Base-by-base conservation (phyloP, 2,888 invertebrate genomes). In the Cerastis rubricosa region DNA sequence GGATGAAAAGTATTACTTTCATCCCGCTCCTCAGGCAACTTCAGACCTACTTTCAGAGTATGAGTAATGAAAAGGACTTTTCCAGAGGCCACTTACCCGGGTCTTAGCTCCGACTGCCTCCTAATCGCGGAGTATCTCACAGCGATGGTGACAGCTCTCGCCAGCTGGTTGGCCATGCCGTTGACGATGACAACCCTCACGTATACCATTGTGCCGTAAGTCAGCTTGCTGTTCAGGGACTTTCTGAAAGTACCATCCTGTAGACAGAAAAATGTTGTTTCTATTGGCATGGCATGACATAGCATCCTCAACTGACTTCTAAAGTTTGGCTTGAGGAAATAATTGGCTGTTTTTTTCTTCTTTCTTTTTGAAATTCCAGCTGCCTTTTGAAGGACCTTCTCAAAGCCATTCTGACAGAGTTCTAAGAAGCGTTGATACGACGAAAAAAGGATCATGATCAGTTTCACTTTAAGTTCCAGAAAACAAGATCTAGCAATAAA, bases 161-260 rank as follows among this genome's bases (percentile, higher is more conserved):
- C 97, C 73, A 99, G 94, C 84, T 97, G 97, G 78, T 97, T 97
- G 0, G 98, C 97, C 72, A 98, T 97, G 89, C 97, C 98, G 83
- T 97, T 97, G 5, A 99, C 97, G 57, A 99, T 97, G 19, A 98
- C 97, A 1, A 99, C 98, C 71, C 99, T 97, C 0, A 99, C 98
- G 92, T 98, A 98, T 93, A 99, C 98, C 99, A 99, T 99, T 0
- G 98, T 98, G 11, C 99, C 99, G 91, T 99, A 99, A 0, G 98
- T 98, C 61, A 99, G 94, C 91, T 99, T 99, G 80, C 97, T 98
- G 90, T 98, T 98, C 7, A 97, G 97, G 0, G 98, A 97, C 79
- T 98, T 98, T 22, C 98, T 97, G 91, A 98, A 99, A 0, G 98
- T 98, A 7, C 99, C 99, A 93, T 99, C 98, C 96, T 98, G 91